Evolutionary conservation across 2,797 vertebrate species (phyloP).

Genomic region (Chiroxiphia lanceolata): DNA sequence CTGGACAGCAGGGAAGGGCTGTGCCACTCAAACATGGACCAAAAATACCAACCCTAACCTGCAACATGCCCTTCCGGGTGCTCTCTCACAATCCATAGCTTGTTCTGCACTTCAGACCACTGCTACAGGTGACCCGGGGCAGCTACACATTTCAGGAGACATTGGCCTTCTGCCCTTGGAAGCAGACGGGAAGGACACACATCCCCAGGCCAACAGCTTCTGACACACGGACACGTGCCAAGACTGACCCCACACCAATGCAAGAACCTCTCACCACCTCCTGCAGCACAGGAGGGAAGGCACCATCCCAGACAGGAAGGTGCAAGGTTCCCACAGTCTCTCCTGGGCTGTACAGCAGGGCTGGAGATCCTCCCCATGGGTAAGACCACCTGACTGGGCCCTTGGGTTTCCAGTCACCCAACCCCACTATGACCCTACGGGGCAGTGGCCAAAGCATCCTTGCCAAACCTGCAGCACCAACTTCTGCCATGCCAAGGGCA

Average conservation of each 20-base stretch:
- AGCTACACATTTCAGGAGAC: neutral
- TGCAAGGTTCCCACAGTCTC: neutral
- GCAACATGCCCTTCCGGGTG: neutral
- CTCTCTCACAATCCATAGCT: neutral
- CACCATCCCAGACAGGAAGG: neutral
- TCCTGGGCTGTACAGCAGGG: neutral
- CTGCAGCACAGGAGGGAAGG: neutral
- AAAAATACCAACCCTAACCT: neutral
- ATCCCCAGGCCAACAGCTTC: neutral
- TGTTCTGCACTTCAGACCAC: neutral
- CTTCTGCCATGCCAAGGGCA: neutral
- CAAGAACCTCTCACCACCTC: neutral
- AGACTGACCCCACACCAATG: neutral
- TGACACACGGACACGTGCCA: fast-evolving
- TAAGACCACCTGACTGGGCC: neutral
- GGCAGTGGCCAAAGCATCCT: neutral
- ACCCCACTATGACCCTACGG: fast-evolving
- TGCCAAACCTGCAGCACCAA: neutral
- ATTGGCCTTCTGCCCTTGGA: neutral
- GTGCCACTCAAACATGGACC: neutral
- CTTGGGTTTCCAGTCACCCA: neutral
- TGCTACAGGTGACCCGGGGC: neutral
- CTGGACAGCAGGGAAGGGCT: neutral
- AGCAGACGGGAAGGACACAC: neutral
- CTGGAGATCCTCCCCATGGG: neutral